phyloP scores from a whole-genome alignment of 2,797 vertebrate genomes.

The Galago senegalensis region DNA sequence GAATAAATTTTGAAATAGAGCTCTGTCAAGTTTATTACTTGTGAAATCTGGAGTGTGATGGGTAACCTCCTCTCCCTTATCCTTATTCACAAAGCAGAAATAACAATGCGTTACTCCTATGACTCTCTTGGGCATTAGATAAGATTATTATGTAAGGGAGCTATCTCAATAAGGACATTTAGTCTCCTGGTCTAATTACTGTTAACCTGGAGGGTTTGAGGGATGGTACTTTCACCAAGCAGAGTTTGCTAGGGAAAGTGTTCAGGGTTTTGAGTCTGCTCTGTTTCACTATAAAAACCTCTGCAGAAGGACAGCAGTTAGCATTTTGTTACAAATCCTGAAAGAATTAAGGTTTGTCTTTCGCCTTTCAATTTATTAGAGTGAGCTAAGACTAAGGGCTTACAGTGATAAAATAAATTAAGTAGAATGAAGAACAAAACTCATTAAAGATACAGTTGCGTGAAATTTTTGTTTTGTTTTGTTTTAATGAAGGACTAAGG shows the following conservation, averaged over 20 bases:
- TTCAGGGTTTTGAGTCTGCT: background rate
- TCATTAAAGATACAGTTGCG: slow-evolving; percentile 1
- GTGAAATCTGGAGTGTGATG: background rate
- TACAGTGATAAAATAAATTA: slow-evolving; percentile 24
- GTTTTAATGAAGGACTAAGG: background rate
- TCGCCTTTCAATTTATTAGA: slow-evolving; percentile 29
- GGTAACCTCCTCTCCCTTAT: background rate
- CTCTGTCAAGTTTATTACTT: background rate
- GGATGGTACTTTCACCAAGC: background rate
- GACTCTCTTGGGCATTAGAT: background rate
- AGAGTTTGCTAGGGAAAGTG: background rate
- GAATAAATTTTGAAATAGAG: slow-evolving; percentile 9
- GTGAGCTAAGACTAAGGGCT: background rate
- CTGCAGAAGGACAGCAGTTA: background rate
- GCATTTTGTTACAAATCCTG: background rate
- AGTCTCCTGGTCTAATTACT: background rate
- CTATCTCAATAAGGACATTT: background rate
- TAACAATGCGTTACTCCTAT: background rate
- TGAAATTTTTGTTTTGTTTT: slow-evolving; percentile 30
- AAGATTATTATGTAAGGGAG: background rate
- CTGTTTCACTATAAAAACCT: background rate
- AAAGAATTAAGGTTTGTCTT: background rate
- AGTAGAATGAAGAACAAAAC: slow-evolving; percentile 18
- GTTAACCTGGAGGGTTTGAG: background rate
- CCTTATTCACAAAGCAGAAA: background rate